Evolutionary conservation across 2,888 invertebrate species (phyloP).

Genomic region (Coremacera marginata): DNA sequence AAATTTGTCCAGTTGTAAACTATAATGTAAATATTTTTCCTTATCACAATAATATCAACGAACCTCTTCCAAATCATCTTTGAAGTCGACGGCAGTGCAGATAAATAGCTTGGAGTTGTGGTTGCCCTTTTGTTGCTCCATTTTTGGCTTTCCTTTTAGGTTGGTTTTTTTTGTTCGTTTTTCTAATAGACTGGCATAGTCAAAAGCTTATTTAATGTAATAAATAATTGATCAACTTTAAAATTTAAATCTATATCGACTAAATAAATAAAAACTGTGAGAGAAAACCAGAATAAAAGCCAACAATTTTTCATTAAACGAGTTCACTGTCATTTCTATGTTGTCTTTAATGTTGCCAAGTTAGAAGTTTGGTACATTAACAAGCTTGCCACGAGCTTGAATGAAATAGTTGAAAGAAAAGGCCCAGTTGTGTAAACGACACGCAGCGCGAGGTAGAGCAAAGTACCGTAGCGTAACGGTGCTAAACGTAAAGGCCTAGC

Average conservation of each 20-base stretch:
- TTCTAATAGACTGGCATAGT: conserved; percentile 22
- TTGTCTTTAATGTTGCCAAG: conserved; percentile 18
- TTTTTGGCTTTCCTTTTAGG: conserved; percentile 48
- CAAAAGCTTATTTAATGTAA: conserved; percentile 30
- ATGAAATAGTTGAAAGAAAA: too few relatives aligned
- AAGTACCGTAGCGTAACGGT: too few relatives aligned
- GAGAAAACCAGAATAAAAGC: conserved; percentile 42
- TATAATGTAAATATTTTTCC: too few relatives aligned
- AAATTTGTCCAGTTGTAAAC: background rate
- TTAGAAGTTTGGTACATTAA: background rate
- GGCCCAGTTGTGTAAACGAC: too few relatives aligned
- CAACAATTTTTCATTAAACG: conserved; percentile 47
- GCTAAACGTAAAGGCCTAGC: too few relatives aligned
- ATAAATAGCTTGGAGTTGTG: conserved; percentile 79
- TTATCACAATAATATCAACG: conserved; percentile 5
- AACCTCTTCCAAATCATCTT: conserved; percentile 94
- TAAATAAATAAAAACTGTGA: conserved; percentile 42
- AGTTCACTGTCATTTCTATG: conserved; percentile 37
- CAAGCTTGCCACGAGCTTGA: conserved; percentile 12
- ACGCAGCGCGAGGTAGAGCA: too few relatives aligned
- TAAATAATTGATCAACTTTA: conserved; percentile 43
- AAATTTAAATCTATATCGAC: conserved; percentile 42
- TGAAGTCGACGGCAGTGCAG: conserved; percentile 86
- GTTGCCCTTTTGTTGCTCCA: conserved; percentile 64
- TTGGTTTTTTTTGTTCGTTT: conserved; percentile 1